These are phyloP conservation scores for Caenorhabditis virilis DNA, from an alignment of 2,888 invertebrate species.

Conservation along the genomic window DNA sequence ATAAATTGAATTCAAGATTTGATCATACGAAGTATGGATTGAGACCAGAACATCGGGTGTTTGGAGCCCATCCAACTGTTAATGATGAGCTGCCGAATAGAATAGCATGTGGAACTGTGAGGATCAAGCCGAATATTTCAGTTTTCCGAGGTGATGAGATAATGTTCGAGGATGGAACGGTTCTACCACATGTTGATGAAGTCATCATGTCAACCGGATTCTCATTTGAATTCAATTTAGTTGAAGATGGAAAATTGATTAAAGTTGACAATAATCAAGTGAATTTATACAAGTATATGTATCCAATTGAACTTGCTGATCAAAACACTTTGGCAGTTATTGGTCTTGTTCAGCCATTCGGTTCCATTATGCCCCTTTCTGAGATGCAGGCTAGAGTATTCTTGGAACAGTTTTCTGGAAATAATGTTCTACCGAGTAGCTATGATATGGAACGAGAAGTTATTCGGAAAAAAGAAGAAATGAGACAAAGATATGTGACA, in stretches of 20 bases:
- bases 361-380: slow-evolving; percentile 70
- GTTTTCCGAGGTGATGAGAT: slow-evolving; percentile 48
- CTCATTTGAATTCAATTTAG: slow-evolving; percentile 36
- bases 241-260: slow-evolving; percentile 38
- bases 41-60: slow-evolving; percentile 68
- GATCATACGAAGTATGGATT: slow-evolving; percentile 70
- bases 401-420: slow-evolving; percentile 47
- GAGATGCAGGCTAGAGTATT: slow-evolving; percentile 70
- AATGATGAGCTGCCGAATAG: slow-evolving; percentile 72
- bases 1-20: slow-evolving; percentile 42
- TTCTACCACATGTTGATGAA: slow-evolving; percentile 41
- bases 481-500: slow-evolving; percentile 52
- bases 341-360: slow-evolving; percentile 70
- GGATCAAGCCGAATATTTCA: slow-evolving; percentile 51
- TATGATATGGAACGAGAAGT: slow-evolving; percentile 69
- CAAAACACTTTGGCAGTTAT: slow-evolving; percentile 70
- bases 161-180: slow-evolving; percentile 57
- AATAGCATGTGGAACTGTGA: slow-evolving; percentile 67
- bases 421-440: slow-evolving; percentile 29
- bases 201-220: slow-evolving; percentile 50
- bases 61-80: slow-evolving; percentile 60
- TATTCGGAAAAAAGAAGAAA: slow-evolving; percentile 54
- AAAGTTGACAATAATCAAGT: slow-evolving; percentile 52
- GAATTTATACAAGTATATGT: slow-evolving; percentile 70
- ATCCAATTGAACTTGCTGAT: slow-evolving; percentile 66